Evolutionary conservation across 2,797 vertebrate species (phyloP), one percentile per base, ranked within the genome.

Genomic region (Tapirus indicus): DNA sequence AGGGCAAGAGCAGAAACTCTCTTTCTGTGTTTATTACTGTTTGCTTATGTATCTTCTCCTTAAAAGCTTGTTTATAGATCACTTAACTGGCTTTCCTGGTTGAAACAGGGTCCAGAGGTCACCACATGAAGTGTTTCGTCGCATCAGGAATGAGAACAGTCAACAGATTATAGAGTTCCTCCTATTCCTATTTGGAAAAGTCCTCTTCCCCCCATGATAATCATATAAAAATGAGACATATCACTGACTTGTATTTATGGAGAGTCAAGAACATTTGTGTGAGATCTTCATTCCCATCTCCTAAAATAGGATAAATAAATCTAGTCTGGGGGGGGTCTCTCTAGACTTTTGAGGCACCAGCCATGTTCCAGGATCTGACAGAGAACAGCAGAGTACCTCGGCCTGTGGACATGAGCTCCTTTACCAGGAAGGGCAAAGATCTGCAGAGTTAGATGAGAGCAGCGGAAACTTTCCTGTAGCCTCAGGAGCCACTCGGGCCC

Each of bases 51-150:
- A 3, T 80, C 47, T 77, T 83, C 58, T 82, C 25, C 68, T 88
- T 78, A 38, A 93, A 87, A 93, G 79, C 47, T 78, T 82, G 16
- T 60, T 94, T 89, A 60, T 44, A 64, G 78, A 17, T 92, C 7
- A 75, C 41, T 60, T 77, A 68, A 77, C 17, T 60, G 44, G 9
- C n/a, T 69, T 93, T 64, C 52, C 82, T 75, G 20, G 66, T 88
- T 79, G 60, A 94, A 94, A 82, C 41, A 79, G 32, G 52, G 68
- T 90, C 74, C 35, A 58, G 44, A 79, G 60, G 64, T 83, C 74
- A 86, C 44, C 20, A n/a, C 35, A 38, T 72, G 49, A 77, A 68
- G 25, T 64, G 4, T 90, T 91, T 84, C 41, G 64, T 78, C 68
- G 29, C 49, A 13, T 83, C 49, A 80, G 78, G 80, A 75, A 71